Evolutionary conservation across 2,113 vertebrate genomes (phyloP).

Genomic region (Choloepus hoffmanni): DNA sequence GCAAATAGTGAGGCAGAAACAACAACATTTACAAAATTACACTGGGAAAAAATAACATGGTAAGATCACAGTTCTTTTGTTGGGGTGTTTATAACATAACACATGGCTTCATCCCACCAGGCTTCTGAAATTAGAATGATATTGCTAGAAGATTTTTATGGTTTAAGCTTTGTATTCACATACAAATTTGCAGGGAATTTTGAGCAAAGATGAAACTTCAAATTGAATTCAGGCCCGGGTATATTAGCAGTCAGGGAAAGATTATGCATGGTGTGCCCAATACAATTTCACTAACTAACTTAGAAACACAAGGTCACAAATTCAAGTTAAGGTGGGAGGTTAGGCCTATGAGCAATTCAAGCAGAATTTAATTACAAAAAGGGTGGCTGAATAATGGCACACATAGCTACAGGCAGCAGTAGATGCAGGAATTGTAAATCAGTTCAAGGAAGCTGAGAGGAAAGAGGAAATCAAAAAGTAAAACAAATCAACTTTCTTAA

Average conservation of each 20-base stretch:
- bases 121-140: slow-evolving; percentile 73
- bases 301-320: slow-evolving; percentile 78
- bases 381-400: slow-evolving; percentile 83
- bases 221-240: slow-evolving; percentile 74
- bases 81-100: slow-evolving; percentile 76
- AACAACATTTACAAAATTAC: slow-evolving; percentile 82
- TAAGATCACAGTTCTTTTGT: slow-evolving; percentile 78
- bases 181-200: slow-evolving; percentile 70
- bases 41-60: slow-evolving; percentile 49
- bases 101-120: slow-evolving; percentile 78
- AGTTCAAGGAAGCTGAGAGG: slow-evolving; percentile 83
- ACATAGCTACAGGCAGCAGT: slow-evolving; percentile 85
- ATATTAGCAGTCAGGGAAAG: slow-evolving; percentile 70
- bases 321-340: slow-evolving; percentile 79
- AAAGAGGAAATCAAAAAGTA: slow-evolving; percentile 82
- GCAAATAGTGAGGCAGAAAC: slow-evolving; percentile 78
- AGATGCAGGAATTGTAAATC: slow-evolving; percentile 87
- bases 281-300: slow-evolving; percentile 80
- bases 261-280: slow-evolving; percentile 40
- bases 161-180: slow-evolving; percentile 73
- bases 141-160: slow-evolving; percentile 76
- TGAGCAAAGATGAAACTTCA: slow-evolving; percentile 64
- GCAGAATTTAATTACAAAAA: slow-evolving; percentile 88
- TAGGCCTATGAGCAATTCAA: slow-evolving; percentile 85
- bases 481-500: slow-evolving; percentile 85